Evolutionary conservation across 1,140 invertebrate genomes (phyloP).

Genomic region (Drosophila aff.): DNA sequence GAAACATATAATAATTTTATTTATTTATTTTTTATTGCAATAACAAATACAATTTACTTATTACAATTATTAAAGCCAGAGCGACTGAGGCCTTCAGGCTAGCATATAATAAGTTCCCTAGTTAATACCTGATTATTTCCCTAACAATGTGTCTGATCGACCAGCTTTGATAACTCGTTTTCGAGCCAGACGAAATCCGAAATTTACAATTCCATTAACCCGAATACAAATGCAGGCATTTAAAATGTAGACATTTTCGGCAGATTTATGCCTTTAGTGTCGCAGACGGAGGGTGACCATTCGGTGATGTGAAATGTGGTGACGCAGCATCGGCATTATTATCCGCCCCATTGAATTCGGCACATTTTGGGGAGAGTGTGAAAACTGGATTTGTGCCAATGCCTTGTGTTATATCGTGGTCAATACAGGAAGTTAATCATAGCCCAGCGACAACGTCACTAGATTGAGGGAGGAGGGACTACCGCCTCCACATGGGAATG

Average conservation of each 20-base stretch:
- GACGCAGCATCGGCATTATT: slow-evolving; percentile 12
- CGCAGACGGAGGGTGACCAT: slow-evolving; percentile 1
- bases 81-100: no score
- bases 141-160: slow-evolving; percentile 3
- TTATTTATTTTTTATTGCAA: no score
- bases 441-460: slow-evolving; percentile 28
- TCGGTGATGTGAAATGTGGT: slow-evolving; percentile 10
- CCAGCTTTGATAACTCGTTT: slow-evolving; percentile 13
- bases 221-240: slow-evolving; percentile 11
- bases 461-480: slow-evolving; percentile 10
- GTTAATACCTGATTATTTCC: not conserved
- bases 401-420: not conserved
- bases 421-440: slow-evolving; percentile 36
- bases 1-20: not conserved
- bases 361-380: not conserved
- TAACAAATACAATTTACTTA: no score
- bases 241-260: slow-evolving; percentile 4
- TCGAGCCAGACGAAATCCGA: not conserved
- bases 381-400: slow-evolving; percentile 30
- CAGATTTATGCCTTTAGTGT: slow-evolving; percentile 6
- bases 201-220: slow-evolving; percentile 23
- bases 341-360: not conserved
- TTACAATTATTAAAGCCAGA: no score
- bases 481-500: slow-evolving; percentile 21
- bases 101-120: not conserved